phyloP scores from a whole-genome alignment of 2,888 invertebrate species.

The Entomobrya multifasciata region DNA sequence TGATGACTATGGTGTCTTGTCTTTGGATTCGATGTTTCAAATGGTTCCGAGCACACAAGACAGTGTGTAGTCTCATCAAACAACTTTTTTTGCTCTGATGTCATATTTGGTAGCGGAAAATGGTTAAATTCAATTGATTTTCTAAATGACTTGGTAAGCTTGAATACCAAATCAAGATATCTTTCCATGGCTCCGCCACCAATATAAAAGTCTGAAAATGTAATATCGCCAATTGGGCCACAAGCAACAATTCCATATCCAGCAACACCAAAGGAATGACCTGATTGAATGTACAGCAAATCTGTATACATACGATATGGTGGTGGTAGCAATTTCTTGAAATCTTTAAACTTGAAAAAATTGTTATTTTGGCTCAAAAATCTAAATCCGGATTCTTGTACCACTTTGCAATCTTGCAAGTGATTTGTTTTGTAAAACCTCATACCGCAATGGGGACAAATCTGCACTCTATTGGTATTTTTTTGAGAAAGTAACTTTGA shows the following conservation, averaged over 20 bases:
- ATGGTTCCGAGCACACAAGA: too few species aligned
- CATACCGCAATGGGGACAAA: not conserved
- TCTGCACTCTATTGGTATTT: too few species aligned
- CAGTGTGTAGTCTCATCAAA: too few species aligned
- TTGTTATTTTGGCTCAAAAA: not conserved
- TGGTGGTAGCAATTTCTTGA: not conserved
- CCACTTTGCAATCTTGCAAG: not conserved
- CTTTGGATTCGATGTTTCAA: not conserved
- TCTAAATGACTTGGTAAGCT: too few species aligned
- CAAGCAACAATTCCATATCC: too few species aligned
- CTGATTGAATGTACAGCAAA: too few species aligned
- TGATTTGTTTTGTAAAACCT: not conserved
- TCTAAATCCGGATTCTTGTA: not conserved
- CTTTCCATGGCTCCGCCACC: not conserved
- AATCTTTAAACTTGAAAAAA: not conserved
- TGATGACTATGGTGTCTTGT: not conserved
- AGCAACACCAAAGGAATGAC: too few species aligned
- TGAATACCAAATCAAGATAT: not conserved
- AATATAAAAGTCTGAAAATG: too few species aligned
- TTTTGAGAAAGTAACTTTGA: not conserved
- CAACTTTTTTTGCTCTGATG: too few species aligned
- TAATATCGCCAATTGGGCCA: too few species aligned
- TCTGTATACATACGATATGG: not conserved
- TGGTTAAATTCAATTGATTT: too few species aligned
- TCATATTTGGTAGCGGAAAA: too few species aligned